Conservation (phyloP, 2,888 invertebrate genomes). For the Epirrhoe tristata region DNA sequence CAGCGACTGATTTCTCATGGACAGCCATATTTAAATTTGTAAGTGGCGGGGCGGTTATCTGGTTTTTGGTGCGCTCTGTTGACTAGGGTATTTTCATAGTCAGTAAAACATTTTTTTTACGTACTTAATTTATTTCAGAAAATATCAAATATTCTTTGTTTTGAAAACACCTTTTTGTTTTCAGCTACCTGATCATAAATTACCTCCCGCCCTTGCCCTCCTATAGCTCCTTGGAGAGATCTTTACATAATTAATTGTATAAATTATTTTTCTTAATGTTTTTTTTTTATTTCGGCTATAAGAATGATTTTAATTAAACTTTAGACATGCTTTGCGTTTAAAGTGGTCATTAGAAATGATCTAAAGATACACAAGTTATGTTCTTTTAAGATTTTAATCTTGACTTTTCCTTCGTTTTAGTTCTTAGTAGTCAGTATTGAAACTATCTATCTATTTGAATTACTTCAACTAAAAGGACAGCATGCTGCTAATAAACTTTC, state of each 20-base stretch:
- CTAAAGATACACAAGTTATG: background rate
- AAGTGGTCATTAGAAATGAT: background rate
- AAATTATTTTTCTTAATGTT: conserved; percentile 34
- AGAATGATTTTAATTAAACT: conserved; percentile 9
- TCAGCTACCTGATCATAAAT: conserved; percentile 30
- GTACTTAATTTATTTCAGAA: no score
- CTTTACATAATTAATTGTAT: conserved; percentile 37
- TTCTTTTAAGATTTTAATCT: background rate
- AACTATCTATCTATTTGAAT: background rate
- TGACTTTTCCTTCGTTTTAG: background rate
- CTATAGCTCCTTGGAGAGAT: conserved; percentile 30
- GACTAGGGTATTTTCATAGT: no score
- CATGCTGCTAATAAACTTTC: background rate
- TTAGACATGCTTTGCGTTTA: background rate
- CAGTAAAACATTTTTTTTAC: no score
- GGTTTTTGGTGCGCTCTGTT: no score
- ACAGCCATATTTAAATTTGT: no score
- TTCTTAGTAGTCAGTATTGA: background rate
- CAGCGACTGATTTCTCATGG: no score
- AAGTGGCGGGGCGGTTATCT: no score
- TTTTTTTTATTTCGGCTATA: conserved; percentile 11
- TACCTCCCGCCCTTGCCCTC: conserved; percentile 18
- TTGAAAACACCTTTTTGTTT: conserved; percentile 15
- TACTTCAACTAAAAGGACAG: background rate
- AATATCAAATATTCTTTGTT: background rate